Evolutionary conservation across 2,113 vertebrate species (phyloP).

Genomic region (Beaufortia kweichowensis): DNA sequence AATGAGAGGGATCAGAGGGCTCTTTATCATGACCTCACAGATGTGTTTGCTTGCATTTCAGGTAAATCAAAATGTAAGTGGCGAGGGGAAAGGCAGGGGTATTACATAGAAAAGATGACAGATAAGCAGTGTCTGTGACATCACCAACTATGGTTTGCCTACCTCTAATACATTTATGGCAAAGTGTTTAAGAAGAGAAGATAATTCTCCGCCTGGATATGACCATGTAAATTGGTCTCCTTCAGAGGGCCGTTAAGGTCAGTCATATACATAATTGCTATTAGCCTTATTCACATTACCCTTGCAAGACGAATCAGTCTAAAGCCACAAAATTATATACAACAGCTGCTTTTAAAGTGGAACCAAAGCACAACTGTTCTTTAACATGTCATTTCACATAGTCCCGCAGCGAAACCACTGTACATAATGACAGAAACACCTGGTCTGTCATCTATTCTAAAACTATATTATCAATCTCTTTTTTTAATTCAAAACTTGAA

Average conservation of each 20-base stretch:
- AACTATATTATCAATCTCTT: slow-evolving; percentile 15
- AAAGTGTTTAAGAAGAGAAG: not conserved
- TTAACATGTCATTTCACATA: slow-evolving; percentile 25
- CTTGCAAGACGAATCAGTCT: slow-evolving; percentile 42
- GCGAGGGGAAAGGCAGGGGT: not conserved
- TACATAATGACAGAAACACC: slow-evolving; percentile 11
- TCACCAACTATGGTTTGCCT: not conserved
- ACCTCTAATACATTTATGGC: not conserved
- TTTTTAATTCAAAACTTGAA: slow-evolving; percentile 47
- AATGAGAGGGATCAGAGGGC: slow-evolving; percentile 48
- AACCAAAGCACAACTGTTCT: slow-evolving; percentile 36
- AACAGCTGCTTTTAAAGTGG: slow-evolving; percentile 43
- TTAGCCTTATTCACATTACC: slow-evolving; percentile 49
- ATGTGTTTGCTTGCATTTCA: slow-evolving; percentile 1
- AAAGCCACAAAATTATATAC: slow-evolving; percentile 17
- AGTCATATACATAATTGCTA: slow-evolving; percentile 44
- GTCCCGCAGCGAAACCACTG: not conserved
- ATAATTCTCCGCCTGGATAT: not conserved
- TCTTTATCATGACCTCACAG: slow-evolving; percentile 63
- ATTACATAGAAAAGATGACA: not conserved
- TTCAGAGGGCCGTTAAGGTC: slow-evolving; percentile 30
- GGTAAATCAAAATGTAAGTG: slow-evolving; percentile 2
- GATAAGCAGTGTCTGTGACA: not conserved
- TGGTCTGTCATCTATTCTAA: slow-evolving; percentile 19
- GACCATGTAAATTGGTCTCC: slow-evolving; percentile 27